These are phyloP conservation scores for Bos javanicus DNA, from an alignment of 2,113 vertebrate genomes.

Conservation along the genomic window DNA sequence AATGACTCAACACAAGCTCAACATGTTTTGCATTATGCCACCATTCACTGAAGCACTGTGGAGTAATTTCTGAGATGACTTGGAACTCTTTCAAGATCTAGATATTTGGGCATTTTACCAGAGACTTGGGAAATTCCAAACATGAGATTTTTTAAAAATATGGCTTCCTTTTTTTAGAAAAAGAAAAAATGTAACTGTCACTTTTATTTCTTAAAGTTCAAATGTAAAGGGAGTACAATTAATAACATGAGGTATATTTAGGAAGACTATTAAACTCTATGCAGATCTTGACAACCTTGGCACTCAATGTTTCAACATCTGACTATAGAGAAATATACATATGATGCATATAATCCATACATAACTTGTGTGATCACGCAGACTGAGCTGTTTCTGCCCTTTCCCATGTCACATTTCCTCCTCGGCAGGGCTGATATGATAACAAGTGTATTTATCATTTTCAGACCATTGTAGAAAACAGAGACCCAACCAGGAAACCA, in stretches of 20 bases:
- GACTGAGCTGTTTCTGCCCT: not conserved
- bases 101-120: constrained; percentile 20
- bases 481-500: not conserved
- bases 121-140: constrained; percentile 52
- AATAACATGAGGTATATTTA: not conserved
- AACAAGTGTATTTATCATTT: not conserved
- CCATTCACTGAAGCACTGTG: not conserved
- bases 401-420: not conserved
- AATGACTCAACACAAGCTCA: not conserved
- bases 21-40: not conserved
- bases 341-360: not conserved
- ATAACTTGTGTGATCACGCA: not conserved
- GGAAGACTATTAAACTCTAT: not conserved
- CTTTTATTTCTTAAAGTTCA: not conserved
- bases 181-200: not conserved
- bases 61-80: not conserved
- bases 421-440: not conserved
- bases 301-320: not conserved
- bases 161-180: not conserved
- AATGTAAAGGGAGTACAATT: not conserved
- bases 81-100: not conserved
- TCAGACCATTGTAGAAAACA: not conserved
- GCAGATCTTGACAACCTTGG: not conserved
- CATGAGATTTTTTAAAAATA: not conserved
- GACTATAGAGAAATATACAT: not conserved